Base-by-base conservation (phyloP, 2,888 invertebrate genomes). In the Tupiocoris notatus region DNA sequence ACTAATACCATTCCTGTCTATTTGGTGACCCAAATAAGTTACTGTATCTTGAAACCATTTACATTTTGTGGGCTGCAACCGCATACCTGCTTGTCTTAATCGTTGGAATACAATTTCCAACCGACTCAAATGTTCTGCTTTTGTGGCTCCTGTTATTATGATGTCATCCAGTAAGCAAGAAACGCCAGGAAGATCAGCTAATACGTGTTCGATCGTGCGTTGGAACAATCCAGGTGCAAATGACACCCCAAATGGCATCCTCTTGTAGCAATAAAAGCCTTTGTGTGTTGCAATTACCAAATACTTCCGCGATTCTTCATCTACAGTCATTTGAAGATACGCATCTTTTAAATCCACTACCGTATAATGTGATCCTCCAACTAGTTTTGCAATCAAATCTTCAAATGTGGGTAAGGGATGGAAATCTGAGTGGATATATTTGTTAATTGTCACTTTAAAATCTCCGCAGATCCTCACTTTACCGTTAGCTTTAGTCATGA, bases 401-500 rank as follows among this genome's bases (percentile, higher is more conserved):
- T 59, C 68, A 24, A 68, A 61, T 23, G 21, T 17, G 23, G 64
- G 57, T 16, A 64, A 21, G 17, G 65, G 66, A 23, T 68, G 17
- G 21, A 20, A 16, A 18, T 68, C 62, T 24, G n/a, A 6, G 7
- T 59, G 21, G 3, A 59, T 61, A 16, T 16, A 24, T 17, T 17
- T 20, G 21, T 74, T 74, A 3, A 64, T 74, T 1, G 68, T 71
- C 1, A n/a, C 20, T 25, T 74, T 21, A 59, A 78, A 78, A 66
- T 78, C 73, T 1, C 20, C 80, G 75, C 80, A 81, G 16, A 81
- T 76, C 18, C 80, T 59, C 17, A 81, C 58, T 9, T 65, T 79
- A 1, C 79, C 81, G 63, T 79, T 80, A 68, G 79, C 77, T 68
- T 80, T 80, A 6, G 80, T 18, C n/a, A 59, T 66, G 22, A 80